phyloP scores from a whole-genome alignment of 2,888 invertebrate genomes.

The Caenorhabditis sp. region DNA sequence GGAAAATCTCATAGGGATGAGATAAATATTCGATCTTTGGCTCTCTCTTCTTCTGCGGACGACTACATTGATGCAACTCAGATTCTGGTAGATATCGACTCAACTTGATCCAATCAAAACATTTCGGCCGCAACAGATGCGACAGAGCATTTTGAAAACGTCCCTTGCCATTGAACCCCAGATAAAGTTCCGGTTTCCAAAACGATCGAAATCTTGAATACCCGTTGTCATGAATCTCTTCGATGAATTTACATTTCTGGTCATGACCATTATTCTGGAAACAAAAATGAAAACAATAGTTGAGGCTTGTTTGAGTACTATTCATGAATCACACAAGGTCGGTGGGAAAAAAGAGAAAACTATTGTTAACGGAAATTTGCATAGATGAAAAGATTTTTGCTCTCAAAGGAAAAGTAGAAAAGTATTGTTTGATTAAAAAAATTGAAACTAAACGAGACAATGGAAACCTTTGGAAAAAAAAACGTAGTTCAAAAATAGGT shows the following conservation, averaged over 20 bases:
- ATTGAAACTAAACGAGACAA: neutral
- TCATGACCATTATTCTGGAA: conserved; percentile 39
- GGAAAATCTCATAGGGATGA: neutral
- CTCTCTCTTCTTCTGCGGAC: conserved; percentile 4
- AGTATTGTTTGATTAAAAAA: neutral
- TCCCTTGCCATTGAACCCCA: conserved; percentile 48
- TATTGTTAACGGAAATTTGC: neutral
- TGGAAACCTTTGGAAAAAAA: neutral
- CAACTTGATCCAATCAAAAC: conserved; percentile 47
- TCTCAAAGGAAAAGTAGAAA: neutral
- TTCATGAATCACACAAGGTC: neutral
- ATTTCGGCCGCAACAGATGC: conserved; percentile 26
- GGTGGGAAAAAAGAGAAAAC: neutral
- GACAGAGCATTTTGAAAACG: conserved; percentile 43
- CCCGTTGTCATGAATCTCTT: conserved; percentile 41
- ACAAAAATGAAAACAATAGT: neutral
- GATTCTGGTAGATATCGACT: conserved; percentile 39
- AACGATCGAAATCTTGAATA: conserved; percentile 41
- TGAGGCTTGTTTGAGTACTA: neutral
- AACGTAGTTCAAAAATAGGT: neutral
- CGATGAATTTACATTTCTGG: conserved; percentile 40
- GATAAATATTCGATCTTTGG: conserved; percentile 5
- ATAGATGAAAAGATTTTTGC: neutral
- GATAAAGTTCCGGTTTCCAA: conserved; percentile 31
- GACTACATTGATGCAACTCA: conserved; percentile 26